Percentiles rank a stretch among this genome's conserved stretches.
Evolutionary conservation across 2,888 invertebrate species (phyloP).

Genomic region (Drosophila siamana): DNA sequence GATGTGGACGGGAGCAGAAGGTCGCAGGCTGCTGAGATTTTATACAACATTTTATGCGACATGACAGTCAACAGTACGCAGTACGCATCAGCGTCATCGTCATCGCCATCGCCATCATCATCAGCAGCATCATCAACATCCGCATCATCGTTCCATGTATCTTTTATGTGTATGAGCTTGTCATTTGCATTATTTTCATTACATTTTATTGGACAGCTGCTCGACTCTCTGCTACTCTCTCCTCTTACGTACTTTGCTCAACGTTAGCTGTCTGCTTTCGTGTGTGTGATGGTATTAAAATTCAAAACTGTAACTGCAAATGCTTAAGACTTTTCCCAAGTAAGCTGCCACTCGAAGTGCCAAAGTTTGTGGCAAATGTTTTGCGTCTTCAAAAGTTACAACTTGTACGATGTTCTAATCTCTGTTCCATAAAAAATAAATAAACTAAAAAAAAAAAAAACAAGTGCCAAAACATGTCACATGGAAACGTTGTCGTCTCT

Average conservation of each 20-base stretch:
- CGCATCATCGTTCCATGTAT: constrained; percentile 19
- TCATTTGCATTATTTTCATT: constrained; percentile 76
- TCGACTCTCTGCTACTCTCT: not conserved
- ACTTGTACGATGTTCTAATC: constrained; percentile 76
- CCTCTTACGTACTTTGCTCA: constrained; percentile 5
- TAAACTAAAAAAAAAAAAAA: constrained; percentile 42
- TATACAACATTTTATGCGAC: constrained; percentile 68
- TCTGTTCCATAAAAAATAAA: constrained; percentile 58
- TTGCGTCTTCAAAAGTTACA: constrained; percentile 72
- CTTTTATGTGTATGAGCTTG: constrained; percentile 52
- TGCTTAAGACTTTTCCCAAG: constrained; percentile 31
- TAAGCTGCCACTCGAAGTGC: constrained; percentile 46
- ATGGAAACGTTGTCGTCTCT: constrained; percentile 44
- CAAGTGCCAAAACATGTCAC: constrained; percentile 79
- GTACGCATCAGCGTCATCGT: constrained; percentile 18
- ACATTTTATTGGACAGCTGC: constrained; percentile 53
- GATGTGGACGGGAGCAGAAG: constrained; percentile 30
- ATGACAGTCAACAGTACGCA: constrained; percentile 38
- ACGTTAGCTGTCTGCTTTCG: constrained; percentile 10
- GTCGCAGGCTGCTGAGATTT: constrained; percentile 49
- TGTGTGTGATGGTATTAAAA: constrained; percentile 38
- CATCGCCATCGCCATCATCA: constrained; percentile 26
- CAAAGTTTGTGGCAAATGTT: constrained; percentile 66
- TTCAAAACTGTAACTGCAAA: constrained; percentile 49
- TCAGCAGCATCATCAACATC: constrained; percentile 28